These are phyloP conservation scores for Drosophila pachea DNA, from an alignment of 1,140 invertebrate species.

Conservation along the genomic window DNA sequence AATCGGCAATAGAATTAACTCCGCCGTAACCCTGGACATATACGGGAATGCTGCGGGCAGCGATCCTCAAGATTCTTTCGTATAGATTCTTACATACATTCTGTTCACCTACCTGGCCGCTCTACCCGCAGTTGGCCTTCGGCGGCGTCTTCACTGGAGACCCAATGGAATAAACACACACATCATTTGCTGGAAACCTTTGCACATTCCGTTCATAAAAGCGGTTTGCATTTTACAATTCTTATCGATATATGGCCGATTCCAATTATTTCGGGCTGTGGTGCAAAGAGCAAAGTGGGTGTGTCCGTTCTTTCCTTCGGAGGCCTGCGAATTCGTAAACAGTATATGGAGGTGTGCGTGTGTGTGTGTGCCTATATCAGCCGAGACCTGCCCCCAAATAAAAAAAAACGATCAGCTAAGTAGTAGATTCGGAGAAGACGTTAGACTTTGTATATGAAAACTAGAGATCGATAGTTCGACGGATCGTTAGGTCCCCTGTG, in stretches of 20 bases:
- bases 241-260: slow-evolving; percentile 32
- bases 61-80: too few relatives aligned
- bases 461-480: too few relatives aligned
- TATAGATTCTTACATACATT: too few relatives aligned
- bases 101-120: too few relatives aligned
- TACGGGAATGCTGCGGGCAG: too few relatives aligned
- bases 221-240: slow-evolving; percentile 36
- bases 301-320: slow-evolving; percentile 21
- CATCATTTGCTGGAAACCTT: slow-evolving; percentile 22
- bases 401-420: slow-evolving; percentile 6
- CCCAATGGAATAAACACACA: background rate
- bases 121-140: background rate
- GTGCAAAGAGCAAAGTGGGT: slow-evolving; percentile 45
- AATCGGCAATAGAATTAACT: background rate
- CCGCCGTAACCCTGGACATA: background rate
- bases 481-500: too few relatives aligned
- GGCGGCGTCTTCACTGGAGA: background rate
- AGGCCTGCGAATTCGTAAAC: background rate
- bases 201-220: slow-evolving; percentile 8
- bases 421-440: background rate
- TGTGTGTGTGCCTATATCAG: slow-evolving; percentile 2
- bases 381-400: slow-evolving; percentile 33
- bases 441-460: background rate
- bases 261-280: slow-evolving; percentile 13
- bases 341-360: background rate